Evolutionary conservation across 2,888 invertebrate species (phyloP), one percentile per base, ranked within the genome.

Genomic region (Colletes collaris): DNA sequence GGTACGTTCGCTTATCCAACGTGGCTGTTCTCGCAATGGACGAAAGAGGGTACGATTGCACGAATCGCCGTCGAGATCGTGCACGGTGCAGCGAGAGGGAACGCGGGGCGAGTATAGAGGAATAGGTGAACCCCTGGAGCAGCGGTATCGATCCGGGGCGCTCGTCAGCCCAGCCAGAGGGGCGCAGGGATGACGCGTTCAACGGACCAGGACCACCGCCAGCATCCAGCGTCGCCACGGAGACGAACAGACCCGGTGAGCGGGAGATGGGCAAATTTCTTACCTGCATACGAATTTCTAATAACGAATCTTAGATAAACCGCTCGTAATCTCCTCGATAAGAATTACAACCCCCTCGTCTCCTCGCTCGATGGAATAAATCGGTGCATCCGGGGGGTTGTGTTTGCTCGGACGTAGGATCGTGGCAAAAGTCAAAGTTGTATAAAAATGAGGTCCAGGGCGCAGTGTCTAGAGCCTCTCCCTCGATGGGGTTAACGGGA

Each of bases 121-220:
- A 74, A 80, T 84, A 75, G 79, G 73, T 53, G 68, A 81, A 76
- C 75, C 73, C 27, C 62, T 65, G 70, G 70, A 63, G 68, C 65
- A 56, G 50, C 50, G 44, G 85, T 86, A 86, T 86, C 86, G 86
- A 86, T 86, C 87, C 76, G 76, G 73, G 76, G 78, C 74, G 79
- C 71, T 60, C 82, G 70, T 71, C 65, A 46, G 27, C 60, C 58
- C 11, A 60, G 35, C 37, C 44, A 37, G 52, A 37, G 71, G 46
- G 65, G 46, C 8, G 19, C n/a, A 44, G 63, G 35, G 35, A 35
- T 44, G 68, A 40, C 40, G 7, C 40, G 40, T 40, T 77, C 72
- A 37, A 53, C 62, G 66, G 53, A 58, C 82, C 58, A 56, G 6
- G 52, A 58, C 73, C 56, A 68, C 73, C 64, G 63, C 68, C 49